Conservation (phyloP, 1,140 invertebrate species). For the Drosophila nebulosa region DNA sequence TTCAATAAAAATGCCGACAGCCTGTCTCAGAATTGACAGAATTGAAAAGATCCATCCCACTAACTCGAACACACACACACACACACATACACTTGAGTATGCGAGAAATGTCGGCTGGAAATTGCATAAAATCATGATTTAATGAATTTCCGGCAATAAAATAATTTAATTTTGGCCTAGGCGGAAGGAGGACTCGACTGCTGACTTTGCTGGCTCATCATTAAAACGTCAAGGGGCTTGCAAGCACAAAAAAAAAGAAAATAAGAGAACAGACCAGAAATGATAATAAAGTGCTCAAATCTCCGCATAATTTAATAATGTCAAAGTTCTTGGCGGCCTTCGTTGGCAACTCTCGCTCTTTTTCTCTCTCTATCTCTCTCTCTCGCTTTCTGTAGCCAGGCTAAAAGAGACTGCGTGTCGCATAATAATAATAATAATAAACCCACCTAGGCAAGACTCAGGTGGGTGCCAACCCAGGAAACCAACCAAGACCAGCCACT, state of each 20-base stretch:
- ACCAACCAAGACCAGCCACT: slow-evolving; percentile 8
- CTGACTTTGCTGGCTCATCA: slow-evolving; percentile 49
- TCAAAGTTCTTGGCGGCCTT: slow-evolving; percentile 42
- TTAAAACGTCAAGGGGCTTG: slow-evolving; percentile 70
- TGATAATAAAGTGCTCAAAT: slow-evolving; percentile 51
- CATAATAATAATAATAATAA: slow-evolving; percentile 55
- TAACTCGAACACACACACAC: not conserved
- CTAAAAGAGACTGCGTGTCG: slow-evolving; percentile 50
- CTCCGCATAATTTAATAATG: slow-evolving; percentile 75
- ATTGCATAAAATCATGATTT: slow-evolving; percentile 67
- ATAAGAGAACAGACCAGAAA: not conserved
- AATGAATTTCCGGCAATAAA: slow-evolving; percentile 74
- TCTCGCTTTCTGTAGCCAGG: not conserved
- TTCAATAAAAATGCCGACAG: slow-evolving; percentile 46
- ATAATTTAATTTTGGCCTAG: slow-evolving; percentile 71
- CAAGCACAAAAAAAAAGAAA: slow-evolving; percentile 21
- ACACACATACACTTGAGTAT: slow-evolving; percentile 35
- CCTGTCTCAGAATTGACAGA: slow-evolving; percentile 24
- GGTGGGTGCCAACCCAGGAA: slow-evolving; percentile 5
- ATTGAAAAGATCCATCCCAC: slow-evolving; percentile 33
- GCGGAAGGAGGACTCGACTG: slow-evolving; percentile 10
- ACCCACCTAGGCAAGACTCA: slow-evolving; percentile 1
- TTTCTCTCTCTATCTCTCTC: not conserved
- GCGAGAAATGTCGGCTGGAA: slow-evolving; percentile 46
- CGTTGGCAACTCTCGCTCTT: not conserved